These are phyloP conservation scores for Teinopalpus imperialis DNA, from an alignment of 2,888 invertebrate genomes.

Conservation along the genomic window DNA sequence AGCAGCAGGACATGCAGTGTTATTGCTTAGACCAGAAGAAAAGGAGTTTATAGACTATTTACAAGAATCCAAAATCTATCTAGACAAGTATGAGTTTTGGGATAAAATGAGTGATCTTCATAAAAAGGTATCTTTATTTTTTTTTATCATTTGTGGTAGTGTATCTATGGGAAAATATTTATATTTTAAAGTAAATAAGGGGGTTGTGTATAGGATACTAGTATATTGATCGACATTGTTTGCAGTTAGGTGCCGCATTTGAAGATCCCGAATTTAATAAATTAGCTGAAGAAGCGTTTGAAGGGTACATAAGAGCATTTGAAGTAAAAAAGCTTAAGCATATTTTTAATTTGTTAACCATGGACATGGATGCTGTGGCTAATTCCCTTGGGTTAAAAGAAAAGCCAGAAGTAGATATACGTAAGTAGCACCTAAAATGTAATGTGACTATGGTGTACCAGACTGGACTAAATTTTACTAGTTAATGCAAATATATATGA, in stretches of 20 bases:
- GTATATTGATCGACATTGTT: too few species aligned
- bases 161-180: too few species aligned
- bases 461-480: too few species aligned
- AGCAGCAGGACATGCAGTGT: constrained; percentile 93
- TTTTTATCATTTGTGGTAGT: too few species aligned
- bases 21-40: constrained; percentile 96
- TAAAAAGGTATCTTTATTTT: constrained; percentile 48
- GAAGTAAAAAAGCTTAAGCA: constrained; percentile 97
- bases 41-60: constrained; percentile 95
- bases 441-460: too few species aligned
- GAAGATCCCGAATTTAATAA: constrained; percentile 93
- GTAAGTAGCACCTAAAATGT: too few species aligned
- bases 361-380: constrained; percentile 93
- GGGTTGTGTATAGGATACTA: too few species aligned
- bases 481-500: too few species aligned
- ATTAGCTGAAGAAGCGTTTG: constrained; percentile 96
- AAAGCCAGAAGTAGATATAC: constrained; percentile 95
- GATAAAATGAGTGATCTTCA: constrained; percentile 62
- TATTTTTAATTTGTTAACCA: constrained; percentile 93
- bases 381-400: constrained; percentile 96
- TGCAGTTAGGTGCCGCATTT: constrained; percentile 95
- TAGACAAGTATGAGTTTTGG: constrained; percentile 89
- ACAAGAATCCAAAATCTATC: constrained; percentile 94
- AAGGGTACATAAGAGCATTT: constrained; percentile 96
- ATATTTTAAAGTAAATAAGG: too few species aligned